Percentiles rank a stretch among this genome's conserved stretches.
Conservation (phyloP, 92 coral and sea anemone genomes). For the Plumapathes pennacea region DNA sequence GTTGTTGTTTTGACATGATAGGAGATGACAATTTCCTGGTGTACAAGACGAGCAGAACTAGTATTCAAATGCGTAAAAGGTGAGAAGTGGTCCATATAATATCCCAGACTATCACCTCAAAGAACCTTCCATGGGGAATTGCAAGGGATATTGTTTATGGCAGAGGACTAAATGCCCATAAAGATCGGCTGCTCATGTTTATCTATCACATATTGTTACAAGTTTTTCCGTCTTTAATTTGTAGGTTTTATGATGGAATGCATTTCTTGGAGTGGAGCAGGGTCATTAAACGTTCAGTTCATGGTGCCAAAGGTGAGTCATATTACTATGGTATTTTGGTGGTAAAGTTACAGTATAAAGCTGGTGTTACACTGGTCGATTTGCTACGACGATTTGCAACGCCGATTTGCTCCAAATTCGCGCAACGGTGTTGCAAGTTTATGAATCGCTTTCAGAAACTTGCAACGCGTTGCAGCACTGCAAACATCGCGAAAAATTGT, state of each 20-base stretch:
- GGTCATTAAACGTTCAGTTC: constrained; percentile 90
- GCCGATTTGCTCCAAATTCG: no score
- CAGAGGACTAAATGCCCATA: neutral
- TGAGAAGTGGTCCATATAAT: neutral
- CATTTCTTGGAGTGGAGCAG: constrained; percentile 94
- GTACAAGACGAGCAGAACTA: constrained; percentile 90
- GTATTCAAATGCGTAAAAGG: constrained; percentile 95
- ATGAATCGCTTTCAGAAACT: neutral
- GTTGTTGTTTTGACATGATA: constrained; percentile 14
- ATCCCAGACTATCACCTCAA: neutral
- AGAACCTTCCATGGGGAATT: neutral
- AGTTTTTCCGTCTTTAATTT: neutral
- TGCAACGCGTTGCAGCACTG: no score
- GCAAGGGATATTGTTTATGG: neutral
- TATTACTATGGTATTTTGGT: neutral
- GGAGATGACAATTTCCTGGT: constrained; percentile 97
- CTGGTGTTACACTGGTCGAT: no score
- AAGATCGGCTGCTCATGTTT: no score
- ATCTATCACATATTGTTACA: neutral
- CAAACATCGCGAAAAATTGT: no score
- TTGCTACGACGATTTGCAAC: no score
- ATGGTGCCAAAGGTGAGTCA: constrained; percentile 79
- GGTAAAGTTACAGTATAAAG: neutral
- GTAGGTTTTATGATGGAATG: constrained; percentile 98
- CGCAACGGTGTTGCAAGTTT: no score